These are phyloP conservation scores for Heteropelma amictum DNA, from an alignment of 2,888 invertebrate species.

Conservation along the genomic window DNA sequence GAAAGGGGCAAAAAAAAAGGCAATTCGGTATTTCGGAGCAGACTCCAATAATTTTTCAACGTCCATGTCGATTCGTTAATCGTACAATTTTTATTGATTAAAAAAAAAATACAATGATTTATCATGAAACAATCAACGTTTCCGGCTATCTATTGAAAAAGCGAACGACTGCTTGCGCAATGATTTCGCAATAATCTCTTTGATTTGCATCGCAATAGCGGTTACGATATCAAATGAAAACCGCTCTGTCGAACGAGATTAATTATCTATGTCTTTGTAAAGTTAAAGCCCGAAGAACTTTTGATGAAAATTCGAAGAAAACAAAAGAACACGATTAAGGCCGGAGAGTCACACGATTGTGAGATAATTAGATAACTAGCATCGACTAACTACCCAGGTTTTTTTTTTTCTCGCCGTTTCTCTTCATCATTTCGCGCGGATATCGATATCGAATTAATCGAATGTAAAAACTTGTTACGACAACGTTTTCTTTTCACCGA, in stretches of 20 bases:
- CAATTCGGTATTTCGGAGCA: background rate
- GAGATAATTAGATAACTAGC: constrained; percentile 31
- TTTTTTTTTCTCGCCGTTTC: constrained; percentile 29
- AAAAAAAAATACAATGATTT: constrained; percentile 45
- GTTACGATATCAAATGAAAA: constrained; percentile 6
- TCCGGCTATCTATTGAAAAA: constrained; percentile 43
- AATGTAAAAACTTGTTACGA: constrained; percentile 28
- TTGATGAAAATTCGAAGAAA: constrained; percentile 22
- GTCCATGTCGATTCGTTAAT: constrained; percentile 25
- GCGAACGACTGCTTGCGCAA: constrained; percentile 27
- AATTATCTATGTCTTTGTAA: constrained; percentile 7
- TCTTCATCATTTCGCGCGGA: constrained; percentile 15
- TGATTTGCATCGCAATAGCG: constrained; percentile 23
- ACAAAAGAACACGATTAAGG: constrained; percentile 5
- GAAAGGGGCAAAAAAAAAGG: background rate
- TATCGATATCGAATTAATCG: constrained; percentile 36
- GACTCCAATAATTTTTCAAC: background rate
- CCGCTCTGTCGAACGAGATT: constrained; percentile 6
- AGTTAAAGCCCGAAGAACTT: background rate
- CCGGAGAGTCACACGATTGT: constrained; percentile 17
- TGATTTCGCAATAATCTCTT: constrained; percentile 38
- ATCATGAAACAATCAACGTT: constrained; percentile 39
- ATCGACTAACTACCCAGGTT: constrained; percentile 47
- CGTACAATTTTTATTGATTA: constrained; percentile 48
- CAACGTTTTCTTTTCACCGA: constrained; percentile 3